A percentile compares a stretch with the other conserved stretches of the same genome.
Evolutionary conservation across 2,888 invertebrate genomes (phyloP).

Genomic region (Rhamnusium bicolor): DNA sequence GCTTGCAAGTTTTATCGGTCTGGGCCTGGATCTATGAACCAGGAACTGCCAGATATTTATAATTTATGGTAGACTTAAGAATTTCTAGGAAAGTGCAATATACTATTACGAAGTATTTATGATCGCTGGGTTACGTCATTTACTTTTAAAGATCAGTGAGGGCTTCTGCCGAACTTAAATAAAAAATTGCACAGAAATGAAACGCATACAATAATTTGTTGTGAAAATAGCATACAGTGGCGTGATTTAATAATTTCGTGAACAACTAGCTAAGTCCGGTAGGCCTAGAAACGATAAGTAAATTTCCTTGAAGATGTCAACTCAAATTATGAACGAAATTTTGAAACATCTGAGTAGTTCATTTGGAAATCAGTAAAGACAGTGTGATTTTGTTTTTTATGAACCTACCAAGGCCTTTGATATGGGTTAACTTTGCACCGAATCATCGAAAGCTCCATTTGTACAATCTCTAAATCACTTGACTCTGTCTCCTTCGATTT

Average conservation of each 20-base stretch:
- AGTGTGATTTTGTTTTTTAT: too few relatives aligned
- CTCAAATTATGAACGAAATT: background rate
- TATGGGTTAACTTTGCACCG: too few relatives aligned
- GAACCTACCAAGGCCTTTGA: too few relatives aligned
- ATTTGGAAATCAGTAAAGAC: background rate
- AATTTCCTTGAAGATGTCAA: background rate
- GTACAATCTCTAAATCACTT: too few relatives aligned
- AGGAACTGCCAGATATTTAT: background rate
- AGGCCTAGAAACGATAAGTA: too few relatives aligned
- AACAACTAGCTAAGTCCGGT: too few relatives aligned
- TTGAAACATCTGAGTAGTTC: background rate
- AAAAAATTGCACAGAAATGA: background rate
- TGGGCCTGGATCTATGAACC: background rate
- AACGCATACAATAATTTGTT: background rate
- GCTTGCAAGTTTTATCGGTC: conserved; percentile 5
- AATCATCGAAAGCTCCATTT: too few relatives aligned
- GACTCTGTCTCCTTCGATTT: too few relatives aligned
- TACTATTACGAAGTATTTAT: conserved; percentile 6
- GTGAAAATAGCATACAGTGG: background rate
- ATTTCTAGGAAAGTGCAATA: background rate
- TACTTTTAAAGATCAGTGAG: background rate
- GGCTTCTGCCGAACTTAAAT: conserved; percentile 10
- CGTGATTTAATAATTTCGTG: too few relatives aligned
- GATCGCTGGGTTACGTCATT: background rate
- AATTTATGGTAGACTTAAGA: conserved; percentile 6